These are phyloP conservation scores for Eulemur rubriventer DNA, from an alignment of 2,797 vertebrate species.

Conservation along the genomic window DNA sequence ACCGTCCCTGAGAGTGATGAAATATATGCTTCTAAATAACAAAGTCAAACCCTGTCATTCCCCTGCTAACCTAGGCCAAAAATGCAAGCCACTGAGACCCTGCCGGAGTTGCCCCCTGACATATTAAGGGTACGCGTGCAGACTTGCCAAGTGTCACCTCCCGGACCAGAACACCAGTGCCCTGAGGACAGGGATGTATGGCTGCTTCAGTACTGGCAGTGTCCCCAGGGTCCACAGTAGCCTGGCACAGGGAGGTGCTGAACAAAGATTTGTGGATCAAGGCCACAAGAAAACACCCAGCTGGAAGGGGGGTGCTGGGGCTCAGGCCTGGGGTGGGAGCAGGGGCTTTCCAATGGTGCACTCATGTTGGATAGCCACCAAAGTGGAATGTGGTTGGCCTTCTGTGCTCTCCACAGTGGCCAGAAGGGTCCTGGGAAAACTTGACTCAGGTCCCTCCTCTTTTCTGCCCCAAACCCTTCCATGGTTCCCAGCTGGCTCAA, in stretches of 20 bases:
- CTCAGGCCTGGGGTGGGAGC: not conserved
- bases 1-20: not conserved
- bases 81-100: not conserved
- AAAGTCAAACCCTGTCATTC: not conserved
- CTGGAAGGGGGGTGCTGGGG: not conserved
- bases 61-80: not conserved
- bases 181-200: not conserved
- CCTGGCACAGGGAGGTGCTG: not conserved
- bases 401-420: not conserved
- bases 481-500: not conserved
- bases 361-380: not conserved
- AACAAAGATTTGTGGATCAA: fast-evolving
- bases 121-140: not conserved
- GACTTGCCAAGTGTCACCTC: not conserved
- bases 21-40: not conserved
- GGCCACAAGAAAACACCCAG: not conserved
- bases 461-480: not conserved
- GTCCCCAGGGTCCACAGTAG: not conserved
- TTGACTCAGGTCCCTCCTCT: not conserved
- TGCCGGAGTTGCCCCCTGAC: not conserved
- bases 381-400: not conserved
- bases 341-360: not conserved
- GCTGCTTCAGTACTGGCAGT: not conserved
- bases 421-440: not conserved
- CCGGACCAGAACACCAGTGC: not conserved